phyloP scores from a whole-genome alignment of 2,888 invertebrate species.

The Tiliacea citrago region DNA sequence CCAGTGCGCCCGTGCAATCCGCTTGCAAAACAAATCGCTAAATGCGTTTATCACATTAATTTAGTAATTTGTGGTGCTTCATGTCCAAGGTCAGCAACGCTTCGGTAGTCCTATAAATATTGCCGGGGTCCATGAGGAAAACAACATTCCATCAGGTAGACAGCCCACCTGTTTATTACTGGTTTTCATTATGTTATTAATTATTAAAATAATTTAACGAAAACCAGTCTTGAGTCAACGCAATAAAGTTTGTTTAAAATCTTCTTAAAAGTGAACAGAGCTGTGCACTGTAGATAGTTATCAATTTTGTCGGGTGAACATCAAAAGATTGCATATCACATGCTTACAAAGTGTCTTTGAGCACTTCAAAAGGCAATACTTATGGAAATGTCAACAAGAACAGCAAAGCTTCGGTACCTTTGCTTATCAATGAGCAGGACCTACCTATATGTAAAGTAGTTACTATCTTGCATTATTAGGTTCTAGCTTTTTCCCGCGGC shows the following conservation, averaged over 20 bases:
- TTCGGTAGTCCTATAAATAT: not conserved
- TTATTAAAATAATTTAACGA: not conserved
- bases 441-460: not conserved
- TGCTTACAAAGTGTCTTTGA: not conserved
- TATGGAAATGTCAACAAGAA: conserved; percentile 12
- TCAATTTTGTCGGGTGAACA: not conserved
- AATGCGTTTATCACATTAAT: too few relatives aligned
- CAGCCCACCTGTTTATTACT: conserved; percentile 2
- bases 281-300: conserved; percentile 5
- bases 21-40: too few relatives aligned
- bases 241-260: not conserved
- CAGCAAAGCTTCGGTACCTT: not conserved
- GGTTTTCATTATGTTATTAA: conserved; percentile 6
- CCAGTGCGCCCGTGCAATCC: too few relatives aligned
- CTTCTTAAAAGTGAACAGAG: not conserved
- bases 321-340: conserved; percentile 14
- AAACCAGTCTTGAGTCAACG: conserved; percentile 18
- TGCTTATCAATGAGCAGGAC: conserved; percentile 7
- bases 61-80: too few relatives aligned
- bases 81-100: conserved; percentile 3
- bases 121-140: not conserved
- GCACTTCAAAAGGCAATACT: conserved; percentile 1
- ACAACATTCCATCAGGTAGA: conserved; percentile 10
- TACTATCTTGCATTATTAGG: not conserved
- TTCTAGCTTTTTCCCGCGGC: too few relatives aligned